Base-by-base conservation (phyloP, 2,888 invertebrate species). In the Drosophila greeni region DNA sequence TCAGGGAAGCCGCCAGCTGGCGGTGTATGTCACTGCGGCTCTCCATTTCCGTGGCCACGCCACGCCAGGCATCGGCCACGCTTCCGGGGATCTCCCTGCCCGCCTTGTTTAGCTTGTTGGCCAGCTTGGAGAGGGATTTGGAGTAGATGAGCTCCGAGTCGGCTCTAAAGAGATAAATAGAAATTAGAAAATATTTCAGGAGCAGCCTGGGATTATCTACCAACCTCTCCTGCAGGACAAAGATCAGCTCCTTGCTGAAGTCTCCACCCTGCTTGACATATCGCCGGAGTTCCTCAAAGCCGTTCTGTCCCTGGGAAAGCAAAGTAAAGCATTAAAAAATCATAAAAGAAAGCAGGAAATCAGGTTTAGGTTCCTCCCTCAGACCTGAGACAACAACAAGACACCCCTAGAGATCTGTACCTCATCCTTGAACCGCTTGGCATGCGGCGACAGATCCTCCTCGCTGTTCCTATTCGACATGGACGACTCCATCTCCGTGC, bases 221-320 rank as follows among this genome's bases (percentile, higher is more conserved):
- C 88, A 90, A 97, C 97, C 97, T 95, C 90, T 98, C 97, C 89
- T 97, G 96, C 75, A 98, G 90, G 84, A 97, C 95, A 43, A 93
- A 91, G 7, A 96, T 93, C 53, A 98, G 90, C 86, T 98, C 97
- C 86, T 97, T 97, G 90, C 97, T 96, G 88, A 97, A 96, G 87
- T 97, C 97, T 47, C 96, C 95, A 39, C 97, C 97, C 88, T 97
- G 96, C 88, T 97, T 97, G 78, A 98, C 95, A 87, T 96, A 96
- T 74, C 95, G 92, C 61, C 97, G 92, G 49, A 98, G 91, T 88
- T 97, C 97, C 85, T 97, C 97, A 88, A 97, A 98, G 26, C 97
- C 97, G 89, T 95, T 95, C 89, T 96, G 95, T 68, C 94, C 96
- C 97, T 97, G 91, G 4, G 9, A 36, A 39, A 51, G 33, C 48